Conservation (phyloP, 1,140 invertebrate genomes). For the Drosophila arizonae region DNA sequence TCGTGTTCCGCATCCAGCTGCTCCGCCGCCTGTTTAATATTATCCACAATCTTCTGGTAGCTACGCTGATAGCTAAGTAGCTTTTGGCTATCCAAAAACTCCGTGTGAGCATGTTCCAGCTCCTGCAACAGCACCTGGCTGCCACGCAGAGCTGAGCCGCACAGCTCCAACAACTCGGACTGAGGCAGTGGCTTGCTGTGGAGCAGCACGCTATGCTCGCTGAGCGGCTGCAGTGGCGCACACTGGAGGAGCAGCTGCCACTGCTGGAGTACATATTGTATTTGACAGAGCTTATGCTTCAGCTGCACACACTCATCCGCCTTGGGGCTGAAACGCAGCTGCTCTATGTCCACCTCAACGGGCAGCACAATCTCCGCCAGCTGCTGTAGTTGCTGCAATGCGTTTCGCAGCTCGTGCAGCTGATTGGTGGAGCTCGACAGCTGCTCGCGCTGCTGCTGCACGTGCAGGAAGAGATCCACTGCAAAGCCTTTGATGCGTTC, state of each 20-base stretch:
- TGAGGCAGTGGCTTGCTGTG: conserved; percentile 19
- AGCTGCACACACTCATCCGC: conserved; percentile 47
- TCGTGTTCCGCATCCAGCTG: conserved; percentile 22
- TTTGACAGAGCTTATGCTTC: conserved; percentile 50
- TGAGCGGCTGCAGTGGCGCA: conserved; percentile 30
- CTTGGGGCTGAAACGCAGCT: conserved; percentile 36
- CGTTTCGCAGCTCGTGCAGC: conserved; percentile 77
- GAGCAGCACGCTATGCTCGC: conserved; percentile 29
- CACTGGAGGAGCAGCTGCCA: conserved; percentile 65
- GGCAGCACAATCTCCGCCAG: conserved; percentile 46
- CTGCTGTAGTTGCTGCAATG: conserved; percentile 65
- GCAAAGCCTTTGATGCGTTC: conserved; percentile 93
- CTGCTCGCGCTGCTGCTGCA: conserved; percentile 83
- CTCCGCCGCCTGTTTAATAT: conserved; percentile 41
- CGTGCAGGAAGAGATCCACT: conserved; percentile 86
- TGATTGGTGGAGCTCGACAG: conserved; percentile 75
- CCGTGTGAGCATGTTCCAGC: conserved; percentile 32
- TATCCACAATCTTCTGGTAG: conserved; percentile 40
- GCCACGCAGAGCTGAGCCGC: conserved; percentile 40
- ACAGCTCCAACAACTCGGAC: conserved; percentile 34
- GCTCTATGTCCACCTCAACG: background rate
- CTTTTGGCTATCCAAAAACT: conserved; percentile 47
- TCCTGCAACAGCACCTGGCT: conserved; percentile 45
- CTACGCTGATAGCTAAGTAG: conserved; percentile 31
- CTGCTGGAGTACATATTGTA: conserved; percentile 62